Conservation (phyloP, 2,797 vertebrate genomes). For the Carduelis carduelis region DNA sequence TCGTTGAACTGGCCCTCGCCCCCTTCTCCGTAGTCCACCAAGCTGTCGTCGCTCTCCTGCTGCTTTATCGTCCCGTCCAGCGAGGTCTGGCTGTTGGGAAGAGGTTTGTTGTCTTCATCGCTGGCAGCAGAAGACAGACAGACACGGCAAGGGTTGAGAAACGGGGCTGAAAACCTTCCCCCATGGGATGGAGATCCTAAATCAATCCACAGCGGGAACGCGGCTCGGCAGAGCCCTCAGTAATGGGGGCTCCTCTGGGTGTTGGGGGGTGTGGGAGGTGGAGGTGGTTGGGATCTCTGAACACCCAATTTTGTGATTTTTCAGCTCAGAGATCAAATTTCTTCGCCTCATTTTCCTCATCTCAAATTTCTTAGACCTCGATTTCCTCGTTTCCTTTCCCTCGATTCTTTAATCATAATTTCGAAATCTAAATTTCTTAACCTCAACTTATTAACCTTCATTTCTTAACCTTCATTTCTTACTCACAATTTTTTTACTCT, state of each 20-base stretch:
- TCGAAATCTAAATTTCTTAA: rapidly evolving
- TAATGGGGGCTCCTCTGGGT: rapidly evolving
- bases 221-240: rapidly evolving
- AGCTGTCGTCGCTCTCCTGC: slow-evolving; percentile 94
- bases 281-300: not conserved
- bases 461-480: rapidly evolving
- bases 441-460: rapidly evolving
- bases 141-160: slow-evolving; percentile 45
- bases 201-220: rapidly evolving
- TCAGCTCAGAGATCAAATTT: not conserved
- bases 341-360: rapidly evolving
- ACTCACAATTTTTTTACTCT: rapidly evolving
- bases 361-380: rapidly evolving
- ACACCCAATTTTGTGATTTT: rapidly evolving
- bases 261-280: no score
- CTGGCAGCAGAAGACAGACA: slow-evolving; percentile 77
- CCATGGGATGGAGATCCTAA: not conserved
- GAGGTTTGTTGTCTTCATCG: slow-evolving; percentile 98
- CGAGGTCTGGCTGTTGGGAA: slow-evolving; percentile 96
- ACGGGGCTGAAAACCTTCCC: not conserved
- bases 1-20: slow-evolving; percentile 98
- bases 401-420: rapidly evolving
- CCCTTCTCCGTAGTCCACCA: slow-evolving; percentile 97
- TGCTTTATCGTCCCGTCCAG: slow-evolving; percentile 93
- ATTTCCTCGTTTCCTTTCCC: rapidly evolving